Evolutionary conservation across 2,888 invertebrate genomes (phyloP).

Genomic region (Hydroisotoma schaefferi): DNA sequence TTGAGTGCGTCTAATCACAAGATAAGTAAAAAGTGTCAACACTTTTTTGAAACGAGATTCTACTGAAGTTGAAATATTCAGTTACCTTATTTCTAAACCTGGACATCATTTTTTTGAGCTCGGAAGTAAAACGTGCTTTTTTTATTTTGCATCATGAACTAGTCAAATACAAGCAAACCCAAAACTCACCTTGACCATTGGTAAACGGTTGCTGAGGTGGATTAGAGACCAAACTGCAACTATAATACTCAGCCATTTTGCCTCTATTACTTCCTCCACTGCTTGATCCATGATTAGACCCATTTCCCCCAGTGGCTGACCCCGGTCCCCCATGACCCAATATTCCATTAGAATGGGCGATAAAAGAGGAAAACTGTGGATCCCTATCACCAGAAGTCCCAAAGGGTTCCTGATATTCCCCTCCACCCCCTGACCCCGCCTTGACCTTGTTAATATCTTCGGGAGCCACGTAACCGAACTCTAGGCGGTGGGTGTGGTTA

Average conservation of each 20-base stretch:
- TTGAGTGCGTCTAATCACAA: no score
- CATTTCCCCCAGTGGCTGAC: conserved; percentile 22
- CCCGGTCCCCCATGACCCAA: conserved; percentile 24
- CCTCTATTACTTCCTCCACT: conserved; percentile 38
- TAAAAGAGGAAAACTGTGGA: conserved; percentile 37
- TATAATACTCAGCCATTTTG: conserved; percentile 48
- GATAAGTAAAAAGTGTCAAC: no score
- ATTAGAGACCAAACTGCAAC: conserved; percentile 47
- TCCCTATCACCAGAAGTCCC: conserved; percentile 31
- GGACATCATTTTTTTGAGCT: no score
- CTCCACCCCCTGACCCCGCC: conserved; percentile 27
- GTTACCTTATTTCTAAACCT: no score
- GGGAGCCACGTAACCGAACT: conserved; percentile 47
- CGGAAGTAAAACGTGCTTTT: no score
- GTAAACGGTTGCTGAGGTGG: conserved; percentile 12
- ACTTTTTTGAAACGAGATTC: no score
- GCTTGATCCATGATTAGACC: conserved; percentile 1
- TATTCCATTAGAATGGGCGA: conserved; percentile 21
- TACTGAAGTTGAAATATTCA: no score
- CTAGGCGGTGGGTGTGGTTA: conserved; percentile 37
- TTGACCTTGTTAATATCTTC: conserved; percentile 47
- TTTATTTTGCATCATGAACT: no score
- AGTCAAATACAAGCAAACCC: no score
- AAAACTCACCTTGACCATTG: background rate
- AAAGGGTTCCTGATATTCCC: conserved; percentile 48